Evolutionary conservation across 2,888 invertebrate genomes (phyloP).

Genomic region (Linhomoeus sp.): DNA sequence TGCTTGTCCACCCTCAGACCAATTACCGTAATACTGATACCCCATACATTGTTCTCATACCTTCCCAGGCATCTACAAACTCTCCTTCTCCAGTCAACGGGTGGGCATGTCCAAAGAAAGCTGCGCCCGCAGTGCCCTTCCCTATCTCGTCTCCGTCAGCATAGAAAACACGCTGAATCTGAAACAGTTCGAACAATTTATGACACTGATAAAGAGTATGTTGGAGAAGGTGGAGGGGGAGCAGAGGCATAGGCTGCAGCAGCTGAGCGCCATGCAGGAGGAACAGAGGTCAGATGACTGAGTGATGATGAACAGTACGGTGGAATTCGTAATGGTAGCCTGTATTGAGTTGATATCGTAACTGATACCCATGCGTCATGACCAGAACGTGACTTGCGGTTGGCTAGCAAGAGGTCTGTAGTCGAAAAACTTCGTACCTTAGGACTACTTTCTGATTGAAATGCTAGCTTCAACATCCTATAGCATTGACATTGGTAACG

Average conservation of each 20-base stretch:
- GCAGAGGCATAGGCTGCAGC: conserved; percentile 67
- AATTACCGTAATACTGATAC: neutral
- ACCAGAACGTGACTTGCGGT: too few relatives aligned
- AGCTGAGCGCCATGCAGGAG: conserved; percentile 48
- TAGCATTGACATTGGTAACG: too few relatives aligned
- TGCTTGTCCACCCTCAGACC: neutral
- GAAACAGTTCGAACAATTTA: conserved; percentile 69
- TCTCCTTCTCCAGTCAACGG: conserved; percentile 67
- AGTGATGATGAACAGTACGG: too few relatives aligned
- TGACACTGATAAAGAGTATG: conserved; percentile 47
- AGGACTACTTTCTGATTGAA: too few relatives aligned
- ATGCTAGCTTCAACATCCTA: too few relatives aligned
- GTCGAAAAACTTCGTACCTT: too few relatives aligned
- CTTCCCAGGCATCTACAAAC: conserved; percentile 63
- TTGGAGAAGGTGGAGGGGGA: conserved; percentile 67
- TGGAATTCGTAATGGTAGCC: too few relatives aligned
- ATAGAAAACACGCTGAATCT: conserved; percentile 77
- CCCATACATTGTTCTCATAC: neutral
- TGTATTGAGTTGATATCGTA: too few relatives aligned
- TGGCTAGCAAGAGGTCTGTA: too few relatives aligned
- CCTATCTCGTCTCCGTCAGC: conserved; percentile 71
- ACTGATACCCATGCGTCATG: too few relatives aligned
- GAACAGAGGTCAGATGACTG: conserved; percentile 31
- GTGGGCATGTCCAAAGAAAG: conserved; percentile 81
- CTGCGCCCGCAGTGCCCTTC: conserved; percentile 72